phyloP scores from a whole-genome alignment of 2,888 invertebrate species.

The Germaria angustata region DNA sequence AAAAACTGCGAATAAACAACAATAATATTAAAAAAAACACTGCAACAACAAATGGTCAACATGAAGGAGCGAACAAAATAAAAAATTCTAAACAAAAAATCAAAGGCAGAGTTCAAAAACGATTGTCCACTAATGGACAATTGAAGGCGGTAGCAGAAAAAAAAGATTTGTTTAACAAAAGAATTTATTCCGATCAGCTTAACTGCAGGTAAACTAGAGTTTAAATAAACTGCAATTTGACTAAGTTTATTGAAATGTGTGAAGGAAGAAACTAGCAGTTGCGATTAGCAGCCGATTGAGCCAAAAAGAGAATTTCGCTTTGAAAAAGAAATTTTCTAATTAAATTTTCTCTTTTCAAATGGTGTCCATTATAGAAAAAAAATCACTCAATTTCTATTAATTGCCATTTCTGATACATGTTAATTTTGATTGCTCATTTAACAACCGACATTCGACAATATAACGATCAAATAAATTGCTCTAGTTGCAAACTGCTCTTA shows the following conservation, averaged over 20 bases:
- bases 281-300: too few relatives aligned
- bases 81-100: slow-evolving; percentile 7
- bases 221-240: background rate
- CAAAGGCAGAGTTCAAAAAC: slow-evolving; percentile 16
- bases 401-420: background rate
- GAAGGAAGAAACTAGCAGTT: too few relatives aligned
- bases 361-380: background rate
- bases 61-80: background rate
- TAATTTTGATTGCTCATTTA: background rate
- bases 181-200: slow-evolving; percentile 14
- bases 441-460: background rate
- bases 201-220: slow-evolving; percentile 3
- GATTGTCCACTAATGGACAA: slow-evolving; percentile 32
- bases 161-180: slow-evolving; percentile 11
- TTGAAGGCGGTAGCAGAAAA: slow-evolving; percentile 16
- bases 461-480: background rate
- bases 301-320: background rate
- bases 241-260: background rate
- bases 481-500: slow-evolving; percentile 14
- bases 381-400: background rate
- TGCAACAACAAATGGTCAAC: slow-evolving; percentile 46
- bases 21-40: slow-evolving; percentile 5
- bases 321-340: background rate
- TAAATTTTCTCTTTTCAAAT: background rate
- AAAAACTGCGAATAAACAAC: slow-evolving; percentile 16